Evolutionary conservation across 2,113 vertebrate genomes (phyloP), one percentile per base, ranked within the genome.

Genomic region (Strix aluco): DNA sequence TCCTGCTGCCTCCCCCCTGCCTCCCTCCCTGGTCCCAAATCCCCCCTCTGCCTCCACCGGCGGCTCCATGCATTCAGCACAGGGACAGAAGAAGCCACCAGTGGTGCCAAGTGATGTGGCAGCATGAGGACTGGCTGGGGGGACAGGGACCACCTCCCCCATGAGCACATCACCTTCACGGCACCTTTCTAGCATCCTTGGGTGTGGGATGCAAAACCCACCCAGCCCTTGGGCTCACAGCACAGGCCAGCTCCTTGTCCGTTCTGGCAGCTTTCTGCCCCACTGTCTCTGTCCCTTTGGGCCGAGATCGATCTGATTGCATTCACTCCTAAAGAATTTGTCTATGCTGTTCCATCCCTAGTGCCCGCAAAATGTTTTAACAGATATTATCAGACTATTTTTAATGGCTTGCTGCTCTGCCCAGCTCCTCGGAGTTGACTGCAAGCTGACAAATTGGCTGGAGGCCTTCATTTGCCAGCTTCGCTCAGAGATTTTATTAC

Each of bases 361-460:
- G 71, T 10, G 71, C 92, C 81, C 65, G 11, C 73, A 84, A 95
- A 97, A 95, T 92, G 81, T 85, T 94, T 97, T 84, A 97, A 95
- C 93, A 97, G 96, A 88, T 61, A 96, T 90, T 94, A 96, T 88
- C 96, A 93, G 97, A 94, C 81, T 96, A 96, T 96, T 95, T 97
- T 97, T 96, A 96, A 95, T 97, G 94, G 96, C 82, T 95, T 95
- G 92, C 94, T 96, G 96, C 94, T 97, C 94, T 97, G 59, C 96
- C 94, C 34, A 4, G 92, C 95, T 98, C 96, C 94, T 96, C 62
- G 0, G 86, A 96, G 96, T 95, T 97, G 96, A 95, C 97, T 98
- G 97, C 88, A 97, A 97, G 96, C 97, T 97, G 98, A 98, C 97
- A 97, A 96, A 96, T 88, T 87, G 96, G 96, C 96, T 97, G 38